Evolutionary conservation across 2,113 vertebrate genomes (phyloP).

Genomic region (Epinephelus cyanopodus): DNA sequence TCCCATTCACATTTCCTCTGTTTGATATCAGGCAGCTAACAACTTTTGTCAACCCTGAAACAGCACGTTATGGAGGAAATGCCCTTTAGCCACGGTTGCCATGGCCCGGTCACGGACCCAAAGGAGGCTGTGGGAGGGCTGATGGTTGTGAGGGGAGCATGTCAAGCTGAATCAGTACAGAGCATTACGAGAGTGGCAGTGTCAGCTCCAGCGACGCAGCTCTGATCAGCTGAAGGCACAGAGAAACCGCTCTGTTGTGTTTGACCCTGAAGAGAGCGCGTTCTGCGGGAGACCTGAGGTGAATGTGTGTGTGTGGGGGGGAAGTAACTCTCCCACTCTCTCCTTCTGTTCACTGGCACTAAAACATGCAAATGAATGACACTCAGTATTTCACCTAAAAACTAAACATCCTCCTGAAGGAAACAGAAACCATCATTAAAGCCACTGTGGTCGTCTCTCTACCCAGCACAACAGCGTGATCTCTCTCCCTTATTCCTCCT

Average conservation of each 20-base stretch:
- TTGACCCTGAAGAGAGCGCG: neutral
- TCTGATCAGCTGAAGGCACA: constrained; percentile 16
- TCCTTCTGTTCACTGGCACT: neutral
- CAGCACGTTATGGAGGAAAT: constrained; percentile 47
- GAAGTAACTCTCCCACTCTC: neutral
- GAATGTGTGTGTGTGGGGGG: neutral
- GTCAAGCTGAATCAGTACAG: constrained; percentile 38
- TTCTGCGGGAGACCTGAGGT: neutral
- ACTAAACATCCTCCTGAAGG: neutral
- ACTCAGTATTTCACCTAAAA: neutral
- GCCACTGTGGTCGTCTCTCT: constrained; percentile 1
- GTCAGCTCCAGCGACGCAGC: constrained; percentile 24
- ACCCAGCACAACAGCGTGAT: neutral
- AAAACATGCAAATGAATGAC: constrained; percentile 11
- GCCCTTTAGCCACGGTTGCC: constrained; percentile 33
- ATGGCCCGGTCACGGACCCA: neutral
- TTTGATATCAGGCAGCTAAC: constrained; percentile 23
- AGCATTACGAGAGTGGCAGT: constrained; percentile 1
- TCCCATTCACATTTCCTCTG: constrained; percentile 38
- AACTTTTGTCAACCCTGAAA: constrained; percentile 53
- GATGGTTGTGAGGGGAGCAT: constrained; percentile 6
- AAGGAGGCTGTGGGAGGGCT: constrained; percentile 27
- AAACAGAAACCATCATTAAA: constrained; percentile 5
- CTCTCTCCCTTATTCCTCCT: neutral
- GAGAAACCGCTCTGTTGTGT: neutral